Evolutionary conservation across 2,888 invertebrate species (phyloP).

Genomic region (Cyaniris semiargus): DNA sequence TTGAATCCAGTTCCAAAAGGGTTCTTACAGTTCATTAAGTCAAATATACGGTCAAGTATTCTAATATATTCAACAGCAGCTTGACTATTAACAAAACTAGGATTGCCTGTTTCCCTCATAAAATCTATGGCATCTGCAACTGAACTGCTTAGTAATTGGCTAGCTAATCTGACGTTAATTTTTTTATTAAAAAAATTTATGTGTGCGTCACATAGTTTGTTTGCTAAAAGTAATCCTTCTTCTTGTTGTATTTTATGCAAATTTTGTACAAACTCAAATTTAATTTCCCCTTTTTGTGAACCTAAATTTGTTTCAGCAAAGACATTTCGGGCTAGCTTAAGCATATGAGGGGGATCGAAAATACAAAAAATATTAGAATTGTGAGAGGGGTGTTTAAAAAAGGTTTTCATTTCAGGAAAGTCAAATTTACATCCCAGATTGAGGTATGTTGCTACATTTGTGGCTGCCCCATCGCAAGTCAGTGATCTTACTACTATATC

Average conservation of each 20-base stretch:
- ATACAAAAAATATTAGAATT: background rate
- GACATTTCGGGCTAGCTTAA: constrained; percentile 18
- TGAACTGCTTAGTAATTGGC: constrained; percentile 4
- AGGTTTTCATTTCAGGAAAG: background rate
- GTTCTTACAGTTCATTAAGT: background rate
- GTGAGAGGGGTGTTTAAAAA: background rate
- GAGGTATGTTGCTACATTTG: background rate
- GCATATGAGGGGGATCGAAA: constrained; percentile 16
- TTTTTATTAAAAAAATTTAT: background rate
- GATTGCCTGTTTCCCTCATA: constrained; percentile 12
- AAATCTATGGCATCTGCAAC: constrained; percentile 1
- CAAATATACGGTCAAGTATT: constrained; percentile 22
- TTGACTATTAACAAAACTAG: constrained; percentile 13
- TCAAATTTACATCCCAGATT: background rate
- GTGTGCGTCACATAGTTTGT: background rate
- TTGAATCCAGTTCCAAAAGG: background rate
- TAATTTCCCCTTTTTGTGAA: background rate
- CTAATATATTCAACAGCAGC: constrained; percentile 26
- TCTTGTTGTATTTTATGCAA: constrained; percentile 5
- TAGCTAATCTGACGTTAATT: constrained; percentile 2
- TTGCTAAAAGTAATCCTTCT: constrained; percentile 18
- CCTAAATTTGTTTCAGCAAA: constrained; percentile 9
- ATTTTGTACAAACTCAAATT: constrained; percentile 2
- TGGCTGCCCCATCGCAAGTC: background rate
- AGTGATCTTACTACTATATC: background rate